Evolutionary conservation across 2,797 vertebrate genomes (phyloP).

Genomic region (Taenioides sp.): DNA sequence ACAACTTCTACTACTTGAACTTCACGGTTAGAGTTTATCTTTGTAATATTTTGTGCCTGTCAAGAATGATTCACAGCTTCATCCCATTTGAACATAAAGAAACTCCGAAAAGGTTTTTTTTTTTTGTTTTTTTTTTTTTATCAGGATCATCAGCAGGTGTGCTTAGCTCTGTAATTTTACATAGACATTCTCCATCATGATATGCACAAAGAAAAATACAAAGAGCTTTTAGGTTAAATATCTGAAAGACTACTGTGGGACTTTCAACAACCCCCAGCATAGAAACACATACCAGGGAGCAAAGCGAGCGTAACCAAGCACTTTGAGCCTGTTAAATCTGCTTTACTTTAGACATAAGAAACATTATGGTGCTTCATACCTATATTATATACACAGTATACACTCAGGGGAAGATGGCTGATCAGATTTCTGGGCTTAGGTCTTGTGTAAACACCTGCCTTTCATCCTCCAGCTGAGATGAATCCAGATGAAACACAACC

Average conservation of each 20-base stretch:
- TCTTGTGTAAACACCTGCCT: slow-evolving; percentile 69
- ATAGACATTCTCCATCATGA: slow-evolving; percentile 6
- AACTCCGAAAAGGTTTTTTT: too few species aligned
- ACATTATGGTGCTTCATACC: slow-evolving; percentile 31
- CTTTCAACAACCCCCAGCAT: slow-evolving; percentile 21
- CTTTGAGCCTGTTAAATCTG: slow-evolving; percentile 60
- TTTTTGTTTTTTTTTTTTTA: slow-evolving; percentile 29
- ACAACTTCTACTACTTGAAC: too few species aligned
- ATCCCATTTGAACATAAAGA: slow-evolving; percentile 16
- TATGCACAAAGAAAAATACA: slow-evolving; percentile 27
- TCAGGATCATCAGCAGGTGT: slow-evolving; percentile 69
- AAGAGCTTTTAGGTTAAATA: slow-evolving; percentile 56
- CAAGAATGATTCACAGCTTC: background rate
- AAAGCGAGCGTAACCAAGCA: slow-evolving; percentile 58
- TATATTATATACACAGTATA: slow-evolving; percentile 15
- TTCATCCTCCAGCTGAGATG: slow-evolving; percentile 60
- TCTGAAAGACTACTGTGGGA: slow-evolving; percentile 43
- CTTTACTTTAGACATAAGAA: slow-evolving; percentile 53
- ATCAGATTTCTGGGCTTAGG: slow-evolving; percentile 41
- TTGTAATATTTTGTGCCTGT: background rate
- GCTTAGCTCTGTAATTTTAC: slow-evolving; percentile 36
- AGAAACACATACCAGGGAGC: slow-evolving; percentile 54
- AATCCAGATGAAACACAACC: slow-evolving; percentile 63
- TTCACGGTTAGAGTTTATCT: background rate
- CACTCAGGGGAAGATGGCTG: slow-evolving; percentile 10